Evolutionary conservation across 2,797 vertebrate species (phyloP).

Genomic region (Sebastes hubbsi): DNA sequence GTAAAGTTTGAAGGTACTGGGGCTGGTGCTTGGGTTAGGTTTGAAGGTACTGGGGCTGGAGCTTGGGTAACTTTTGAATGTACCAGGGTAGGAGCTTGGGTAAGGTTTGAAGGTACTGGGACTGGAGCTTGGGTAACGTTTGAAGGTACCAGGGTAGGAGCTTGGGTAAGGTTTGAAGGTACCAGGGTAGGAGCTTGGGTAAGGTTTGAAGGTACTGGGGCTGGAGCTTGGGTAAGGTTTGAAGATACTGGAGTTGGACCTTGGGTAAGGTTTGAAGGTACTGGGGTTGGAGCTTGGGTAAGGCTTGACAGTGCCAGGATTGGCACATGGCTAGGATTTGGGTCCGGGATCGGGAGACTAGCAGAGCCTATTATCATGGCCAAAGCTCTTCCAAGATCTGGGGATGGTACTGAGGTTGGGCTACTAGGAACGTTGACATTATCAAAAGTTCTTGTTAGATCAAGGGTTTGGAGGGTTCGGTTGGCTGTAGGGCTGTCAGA

Average conservation of each 20-base stretch:
- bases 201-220: no score
- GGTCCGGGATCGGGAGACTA: neutral
- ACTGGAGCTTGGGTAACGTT: neutral
- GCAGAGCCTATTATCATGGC: slow-evolving; percentile 3
- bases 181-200: no score
- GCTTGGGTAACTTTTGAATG: no score
- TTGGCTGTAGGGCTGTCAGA: neutral
- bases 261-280: neutral
- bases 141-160: neutral
- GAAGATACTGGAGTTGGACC: neutral
- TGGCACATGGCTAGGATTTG: slow-evolving; percentile 21
- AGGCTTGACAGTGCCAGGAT: neutral
- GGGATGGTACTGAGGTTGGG: slow-evolving; percentile 7
- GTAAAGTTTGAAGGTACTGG: neutral
- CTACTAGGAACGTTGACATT: slow-evolving; percentile 7
- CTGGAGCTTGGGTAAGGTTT: neutral
- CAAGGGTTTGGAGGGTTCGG: neutral
- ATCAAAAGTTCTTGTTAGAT: slow-evolving; percentile 41
- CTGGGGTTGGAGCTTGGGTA: neutral
- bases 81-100: no score
- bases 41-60: no score
- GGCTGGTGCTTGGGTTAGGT: no score
- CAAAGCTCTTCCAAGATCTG: slow-evolving; percentile 52
- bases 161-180: neutral
- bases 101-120: neutral